These are phyloP conservation scores for Tetraodon nigroviridis DNA, from an alignment of 2,113 vertebrate species.

Conservation along the genomic window DNA sequence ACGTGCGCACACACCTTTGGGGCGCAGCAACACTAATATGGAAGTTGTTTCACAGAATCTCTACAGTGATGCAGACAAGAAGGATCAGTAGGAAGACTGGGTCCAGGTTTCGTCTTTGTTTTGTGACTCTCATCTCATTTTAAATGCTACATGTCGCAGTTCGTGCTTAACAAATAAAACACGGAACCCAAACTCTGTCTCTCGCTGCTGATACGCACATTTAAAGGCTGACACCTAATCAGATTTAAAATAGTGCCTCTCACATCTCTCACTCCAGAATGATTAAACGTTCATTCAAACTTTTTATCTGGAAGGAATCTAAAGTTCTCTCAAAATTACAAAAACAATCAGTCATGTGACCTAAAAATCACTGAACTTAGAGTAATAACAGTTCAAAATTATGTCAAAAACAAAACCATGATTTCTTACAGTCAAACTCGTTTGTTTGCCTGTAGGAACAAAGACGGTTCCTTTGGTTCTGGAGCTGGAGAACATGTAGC, in stretches of 20 bases:
- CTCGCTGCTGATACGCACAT: too few relatives aligned
- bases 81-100: constrained; percentile 45
- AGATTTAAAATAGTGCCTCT: too few relatives aligned
- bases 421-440: too few relatives aligned
- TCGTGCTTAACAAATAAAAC: too few relatives aligned
- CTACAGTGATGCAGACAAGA: constrained; percentile 53
- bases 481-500: background rate
- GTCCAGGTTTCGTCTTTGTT: background rate
- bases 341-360: background rate
- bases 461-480: background rate
- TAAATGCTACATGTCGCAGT: background rate
- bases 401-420: background rate
- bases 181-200: too few relatives aligned
- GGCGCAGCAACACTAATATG: background rate
- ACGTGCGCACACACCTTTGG: background rate
- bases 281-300: background rate
- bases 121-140: background rate
- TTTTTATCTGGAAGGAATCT: background rate
- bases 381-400: background rate
- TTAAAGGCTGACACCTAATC: too few relatives aligned
- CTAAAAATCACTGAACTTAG: background rate
- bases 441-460: background rate
- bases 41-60: constrained; percentile 54
- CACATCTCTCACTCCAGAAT: too few relatives aligned
- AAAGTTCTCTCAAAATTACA: too few relatives aligned